phyloP scores from a whole-genome alignment of 2,888 invertebrate genomes.

The Drosophila gaucha region DNA sequence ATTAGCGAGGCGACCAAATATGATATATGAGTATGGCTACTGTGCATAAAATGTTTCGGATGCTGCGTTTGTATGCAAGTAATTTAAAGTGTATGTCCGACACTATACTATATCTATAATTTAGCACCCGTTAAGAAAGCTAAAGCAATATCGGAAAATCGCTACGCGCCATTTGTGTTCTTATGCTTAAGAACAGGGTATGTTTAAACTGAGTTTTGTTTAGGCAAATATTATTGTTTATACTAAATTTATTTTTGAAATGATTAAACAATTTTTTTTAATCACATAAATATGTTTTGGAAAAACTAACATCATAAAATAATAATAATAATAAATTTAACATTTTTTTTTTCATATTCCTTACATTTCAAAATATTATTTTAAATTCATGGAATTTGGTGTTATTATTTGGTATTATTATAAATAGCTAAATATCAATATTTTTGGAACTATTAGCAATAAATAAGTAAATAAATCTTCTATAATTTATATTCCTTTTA shows the following conservation, averaged over 20 bases:
- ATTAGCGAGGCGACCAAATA: slow-evolving; percentile 47
- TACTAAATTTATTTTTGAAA: background rate
- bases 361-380: too few species aligned
- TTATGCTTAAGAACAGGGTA: slow-evolving; percentile 15
- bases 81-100: slow-evolving; percentile 20
- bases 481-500: too few species aligned
- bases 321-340: too few species aligned
- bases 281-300: too few species aligned
- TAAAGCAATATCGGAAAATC: slow-evolving; percentile 47
- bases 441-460: too few species aligned
- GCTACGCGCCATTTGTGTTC: slow-evolving; percentile 44
- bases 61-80: slow-evolving; percentile 2
- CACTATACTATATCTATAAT: slow-evolving; percentile 12
- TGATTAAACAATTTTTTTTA: too few species aligned
- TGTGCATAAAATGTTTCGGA: background rate
- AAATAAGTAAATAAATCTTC: too few species aligned
- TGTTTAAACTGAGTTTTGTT: background rate
- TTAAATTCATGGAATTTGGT: too few species aligned
- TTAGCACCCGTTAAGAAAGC: slow-evolving; percentile 41
- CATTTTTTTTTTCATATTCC: too few species aligned
- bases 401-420: too few species aligned
- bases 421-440: too few species aligned
- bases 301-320: too few species aligned
- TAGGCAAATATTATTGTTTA: background rate
- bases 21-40: background rate